Base-by-base conservation (phyloP, 2,888 invertebrate genomes). In the Pomacea canaliculata region DNA sequence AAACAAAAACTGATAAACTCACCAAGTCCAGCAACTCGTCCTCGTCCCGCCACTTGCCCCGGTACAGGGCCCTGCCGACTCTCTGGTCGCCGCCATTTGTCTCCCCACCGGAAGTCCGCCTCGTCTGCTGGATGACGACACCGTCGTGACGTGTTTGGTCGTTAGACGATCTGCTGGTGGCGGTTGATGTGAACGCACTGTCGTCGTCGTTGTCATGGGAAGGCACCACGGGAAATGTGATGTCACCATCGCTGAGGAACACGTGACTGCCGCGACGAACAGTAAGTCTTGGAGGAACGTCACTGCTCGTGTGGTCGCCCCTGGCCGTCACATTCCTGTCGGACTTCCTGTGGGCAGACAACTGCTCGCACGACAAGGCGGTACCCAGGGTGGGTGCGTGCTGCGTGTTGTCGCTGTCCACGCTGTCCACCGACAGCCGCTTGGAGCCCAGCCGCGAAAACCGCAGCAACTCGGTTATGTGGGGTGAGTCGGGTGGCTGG, bases 21-120 rank as follows among this genome's bases (percentile, higher is more conserved):
- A 73, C 73, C 73, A 73, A 46, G 48, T 73, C 73, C 66, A 73
- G 73, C 19, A 73, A 59, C 51, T 67, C 66, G 12, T 73, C 73
- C 48, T 73, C 73, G 46, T 73, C 73, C 48, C 67, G 67, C 13
- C 67, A 67, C 66, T 56, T 51, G 73, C 56, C 59, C 37, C 66
- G n/a, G 59, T 66, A 59, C 27, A 56, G 46, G n/a, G n/a, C 66
- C 67, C 59, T 67, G 56, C n/a, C 23, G 66, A 10, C 63, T 13
- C 12, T 56, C 51, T 56, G 12, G 7, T 56, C 12, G 7, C 10
- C 51, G 63, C 27, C 19, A 19, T 63, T 19, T 63, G 63, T 63
- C 63, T 19, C 19, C 63, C 60, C 18, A 4, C 37, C 37, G 37
- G 37, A 37, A 5, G 4, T 5, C 37, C 37, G 37, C 37, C 37